Evolutionary conservation across 2,797 vertebrate genomes (phyloP).

Genomic region (Tympanoctomys barrerae): DNA sequence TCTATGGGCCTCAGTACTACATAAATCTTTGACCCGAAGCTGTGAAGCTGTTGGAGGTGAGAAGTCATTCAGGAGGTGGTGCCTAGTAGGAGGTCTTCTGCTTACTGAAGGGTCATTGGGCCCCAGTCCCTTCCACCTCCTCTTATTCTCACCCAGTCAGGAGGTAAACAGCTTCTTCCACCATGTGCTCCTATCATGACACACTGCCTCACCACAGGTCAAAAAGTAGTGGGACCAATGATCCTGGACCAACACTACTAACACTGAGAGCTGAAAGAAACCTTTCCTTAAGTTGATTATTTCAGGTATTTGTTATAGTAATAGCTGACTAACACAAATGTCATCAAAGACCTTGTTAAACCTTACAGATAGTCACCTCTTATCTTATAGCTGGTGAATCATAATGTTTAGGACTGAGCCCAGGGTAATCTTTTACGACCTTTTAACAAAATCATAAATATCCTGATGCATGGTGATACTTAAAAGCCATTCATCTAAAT

Average conservation of each 20-base stretch:
- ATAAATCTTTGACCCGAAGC: not conserved
- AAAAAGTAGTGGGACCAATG: not conserved
- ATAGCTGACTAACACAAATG: not conserved
- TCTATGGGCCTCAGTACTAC: not conserved
- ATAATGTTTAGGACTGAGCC: not conserved
- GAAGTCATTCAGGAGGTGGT: not conserved
- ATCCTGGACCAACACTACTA: not conserved
- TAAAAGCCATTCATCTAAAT: conserved; percentile 43
- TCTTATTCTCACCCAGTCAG: not conserved
- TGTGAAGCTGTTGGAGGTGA: not conserved
- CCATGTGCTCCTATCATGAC: not conserved
- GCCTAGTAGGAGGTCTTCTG: not conserved
- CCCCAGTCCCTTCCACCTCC: not conserved
- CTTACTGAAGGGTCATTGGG: not conserved
- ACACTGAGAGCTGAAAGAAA: not conserved
- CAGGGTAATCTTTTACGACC: not conserved
- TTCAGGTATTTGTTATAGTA: not conserved
- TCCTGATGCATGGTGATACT: not conserved
- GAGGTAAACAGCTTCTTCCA: not conserved
- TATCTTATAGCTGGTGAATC: not conserved
- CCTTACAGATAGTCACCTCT: not conserved
- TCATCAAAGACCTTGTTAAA: not conserved
- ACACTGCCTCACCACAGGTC: not conserved
- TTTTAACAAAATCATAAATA: conserved; percentile 27
- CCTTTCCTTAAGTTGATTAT: not conserved